Percentiles rank a stretch among this genome's conserved stretches.
These are phyloP conservation scores for Apistogramma diplotaenia DNA, from an alignment of 2,113 vertebrate species.

Conservation along the genomic window DNA sequence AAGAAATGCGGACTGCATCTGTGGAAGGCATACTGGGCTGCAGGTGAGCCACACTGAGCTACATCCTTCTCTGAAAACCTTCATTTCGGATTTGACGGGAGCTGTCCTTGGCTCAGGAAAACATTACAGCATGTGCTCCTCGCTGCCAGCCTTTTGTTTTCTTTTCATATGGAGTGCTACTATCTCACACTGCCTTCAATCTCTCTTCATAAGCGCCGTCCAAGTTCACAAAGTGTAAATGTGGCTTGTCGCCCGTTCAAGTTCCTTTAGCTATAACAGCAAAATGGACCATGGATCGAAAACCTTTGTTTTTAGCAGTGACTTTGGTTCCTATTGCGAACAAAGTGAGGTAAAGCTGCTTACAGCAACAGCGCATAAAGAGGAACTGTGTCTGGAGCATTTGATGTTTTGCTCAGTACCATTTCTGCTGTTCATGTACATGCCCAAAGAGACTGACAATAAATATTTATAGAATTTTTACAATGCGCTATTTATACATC, in stretches of 20 bases:
- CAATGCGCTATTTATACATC: neutral
- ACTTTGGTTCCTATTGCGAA: slow-evolving; percentile 8
- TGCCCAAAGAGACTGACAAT: neutral
- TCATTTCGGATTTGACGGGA: slow-evolving; percentile 9
- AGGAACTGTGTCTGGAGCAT: neutral
- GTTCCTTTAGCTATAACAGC: slow-evolving; percentile 5
- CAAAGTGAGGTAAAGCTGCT: neutral
- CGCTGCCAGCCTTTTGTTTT: slow-evolving; percentile 36
- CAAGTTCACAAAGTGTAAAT: slow-evolving; percentile 39
- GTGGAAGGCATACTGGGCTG: neutral
- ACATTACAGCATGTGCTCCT: slow-evolving; percentile 19
- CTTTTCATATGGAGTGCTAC: slow-evolving; percentile 35
- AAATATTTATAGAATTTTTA: neutral
- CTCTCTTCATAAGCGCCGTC: slow-evolving; percentile 26
- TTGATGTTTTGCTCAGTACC: neutral
- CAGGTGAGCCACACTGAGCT: slow-evolving; percentile 20
- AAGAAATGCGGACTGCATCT: neutral
- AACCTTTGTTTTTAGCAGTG: neutral
- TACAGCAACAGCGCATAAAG: neutral
- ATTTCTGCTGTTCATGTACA: neutral
- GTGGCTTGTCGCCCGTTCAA: slow-evolving; percentile 1
- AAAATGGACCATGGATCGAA: slow-evolving; percentile 1
- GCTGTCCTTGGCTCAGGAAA: slow-evolving; percentile 23
- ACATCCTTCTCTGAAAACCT: slow-evolving; percentile 17
- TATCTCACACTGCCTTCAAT: slow-evolving; percentile 24